Evolutionary conservation across 2,113 vertebrate species (phyloP).

Genomic region (Caretta caretta): DNA sequence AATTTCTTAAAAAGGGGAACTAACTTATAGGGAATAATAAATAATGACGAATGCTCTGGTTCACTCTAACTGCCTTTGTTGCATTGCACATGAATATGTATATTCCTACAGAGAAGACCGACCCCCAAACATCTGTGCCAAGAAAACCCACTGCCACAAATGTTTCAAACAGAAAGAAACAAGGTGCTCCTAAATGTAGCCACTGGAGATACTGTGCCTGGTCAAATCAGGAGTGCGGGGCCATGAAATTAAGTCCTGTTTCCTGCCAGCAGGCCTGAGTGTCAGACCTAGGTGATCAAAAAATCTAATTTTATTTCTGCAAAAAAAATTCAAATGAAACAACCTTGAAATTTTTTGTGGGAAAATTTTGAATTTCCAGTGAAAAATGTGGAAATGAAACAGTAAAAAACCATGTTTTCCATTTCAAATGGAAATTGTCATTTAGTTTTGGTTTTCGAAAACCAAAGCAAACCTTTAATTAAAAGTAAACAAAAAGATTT

Average conservation of each 20-base stretch:
- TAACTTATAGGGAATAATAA: not conserved
- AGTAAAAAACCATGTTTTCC: not conserved
- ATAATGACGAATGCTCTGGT: not conserved
- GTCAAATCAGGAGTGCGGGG: not conserved
- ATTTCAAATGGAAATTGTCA: conserved; percentile 25
- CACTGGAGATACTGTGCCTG: not conserved
- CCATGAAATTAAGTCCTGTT: not conserved
- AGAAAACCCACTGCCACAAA: conserved; percentile 1
- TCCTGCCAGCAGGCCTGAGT: conserved; percentile 8
- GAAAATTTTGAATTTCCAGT: not conserved
- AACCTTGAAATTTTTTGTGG: not conserved
- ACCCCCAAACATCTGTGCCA: not conserved
- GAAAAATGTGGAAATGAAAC: not conserved
- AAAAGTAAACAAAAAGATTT: conserved; percentile 45
- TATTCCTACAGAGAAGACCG: not conserved
- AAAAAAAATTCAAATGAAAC: not conserved
- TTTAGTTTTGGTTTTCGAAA: conserved; percentile 37
- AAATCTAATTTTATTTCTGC: not conserved
- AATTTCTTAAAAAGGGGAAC: not conserved
- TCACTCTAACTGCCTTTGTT: not conserved
- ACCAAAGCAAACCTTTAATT: conserved; percentile 34
- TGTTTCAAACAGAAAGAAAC: not conserved
- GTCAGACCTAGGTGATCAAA: not conserved
- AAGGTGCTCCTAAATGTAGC: conserved; percentile 8
- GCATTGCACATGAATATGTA: not conserved